phyloP scores from a whole-genome alignment of 2,797 vertebrate genomes.

The Pachyuromys duprasi region DNA sequence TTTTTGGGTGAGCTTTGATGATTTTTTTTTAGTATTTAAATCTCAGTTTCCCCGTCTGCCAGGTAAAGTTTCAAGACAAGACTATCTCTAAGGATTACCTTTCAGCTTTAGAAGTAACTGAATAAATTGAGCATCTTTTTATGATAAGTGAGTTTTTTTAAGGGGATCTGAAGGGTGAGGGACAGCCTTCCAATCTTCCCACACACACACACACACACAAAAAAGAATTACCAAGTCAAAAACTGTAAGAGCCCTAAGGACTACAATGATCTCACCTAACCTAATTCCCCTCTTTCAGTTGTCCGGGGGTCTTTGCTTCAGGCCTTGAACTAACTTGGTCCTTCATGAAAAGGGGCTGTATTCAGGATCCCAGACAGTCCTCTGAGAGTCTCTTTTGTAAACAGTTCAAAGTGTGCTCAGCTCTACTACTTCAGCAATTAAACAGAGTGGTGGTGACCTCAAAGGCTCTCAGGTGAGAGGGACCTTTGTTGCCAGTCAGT shows the following conservation, averaged over 20 bases:
- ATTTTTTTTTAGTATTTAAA: not conserved
- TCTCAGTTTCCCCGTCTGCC: conserved; percentile 22
- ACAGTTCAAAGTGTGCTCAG: conserved; percentile 41
- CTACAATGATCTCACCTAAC: not conserved
- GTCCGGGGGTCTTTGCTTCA: not conserved
- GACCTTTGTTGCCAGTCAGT: not conserved
- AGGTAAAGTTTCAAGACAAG: not conserved
- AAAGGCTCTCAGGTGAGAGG: conserved; percentile 11
- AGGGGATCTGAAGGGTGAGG: not conserved
- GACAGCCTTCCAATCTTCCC: not conserved
- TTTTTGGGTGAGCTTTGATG: not conserved
- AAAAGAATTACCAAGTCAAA: conserved; percentile 41
- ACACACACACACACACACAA: too few relatives aligned
- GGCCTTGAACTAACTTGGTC: conserved; percentile 2
- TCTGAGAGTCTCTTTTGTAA: not conserved
- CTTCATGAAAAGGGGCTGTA: not conserved
- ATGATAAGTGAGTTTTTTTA: not conserved
- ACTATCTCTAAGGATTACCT: conserved; percentile 43
- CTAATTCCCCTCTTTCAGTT: not conserved
- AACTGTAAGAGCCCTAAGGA: not conserved
- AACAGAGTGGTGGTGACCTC: not conserved
- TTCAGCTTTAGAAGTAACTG: not conserved
- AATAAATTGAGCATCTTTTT: not conserved
- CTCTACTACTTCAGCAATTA: conserved; percentile 30
- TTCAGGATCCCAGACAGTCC: not conserved